Evolutionary conservation across 2,113 vertebrate genomes (phyloP).

Genomic region (Plestiodon gilberti): DNA sequence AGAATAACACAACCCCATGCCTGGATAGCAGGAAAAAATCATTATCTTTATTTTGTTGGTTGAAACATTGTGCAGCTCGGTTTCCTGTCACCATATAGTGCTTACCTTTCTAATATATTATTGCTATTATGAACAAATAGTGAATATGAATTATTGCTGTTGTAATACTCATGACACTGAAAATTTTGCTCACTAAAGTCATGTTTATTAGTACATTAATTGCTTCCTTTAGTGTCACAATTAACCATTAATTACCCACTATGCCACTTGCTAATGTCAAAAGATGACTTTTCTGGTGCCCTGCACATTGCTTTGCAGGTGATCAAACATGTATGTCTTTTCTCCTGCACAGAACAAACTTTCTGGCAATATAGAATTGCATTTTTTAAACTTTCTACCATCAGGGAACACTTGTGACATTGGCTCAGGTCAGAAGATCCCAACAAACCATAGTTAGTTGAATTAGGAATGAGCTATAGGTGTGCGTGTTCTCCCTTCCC

Average conservation of each 20-base stretch:
- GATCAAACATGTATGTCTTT: conserved; percentile 7
- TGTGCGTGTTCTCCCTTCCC: too few species aligned
- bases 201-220: conserved; percentile 9
- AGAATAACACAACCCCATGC: background rate
- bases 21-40: background rate
- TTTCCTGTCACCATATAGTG: background rate
- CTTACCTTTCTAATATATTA: conserved; percentile 8
- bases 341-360: background rate
- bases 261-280: conserved; percentile 1
- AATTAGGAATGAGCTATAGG: too few species aligned
- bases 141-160: background rate
- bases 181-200: background rate
- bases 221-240: conserved; percentile 31
- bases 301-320: background rate
- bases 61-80: background rate
- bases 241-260: background rate
- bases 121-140: conserved; percentile 12
- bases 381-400: background rate
- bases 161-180: background rate
- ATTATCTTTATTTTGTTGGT: background rate
- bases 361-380: background rate
- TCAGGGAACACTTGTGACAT: background rate
- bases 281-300: background rate
- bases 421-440: too few species aligned
- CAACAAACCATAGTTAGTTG: too few species aligned